Conservation (phyloP, 1,140 invertebrate species). For the Oscheius sp. region DNA sequence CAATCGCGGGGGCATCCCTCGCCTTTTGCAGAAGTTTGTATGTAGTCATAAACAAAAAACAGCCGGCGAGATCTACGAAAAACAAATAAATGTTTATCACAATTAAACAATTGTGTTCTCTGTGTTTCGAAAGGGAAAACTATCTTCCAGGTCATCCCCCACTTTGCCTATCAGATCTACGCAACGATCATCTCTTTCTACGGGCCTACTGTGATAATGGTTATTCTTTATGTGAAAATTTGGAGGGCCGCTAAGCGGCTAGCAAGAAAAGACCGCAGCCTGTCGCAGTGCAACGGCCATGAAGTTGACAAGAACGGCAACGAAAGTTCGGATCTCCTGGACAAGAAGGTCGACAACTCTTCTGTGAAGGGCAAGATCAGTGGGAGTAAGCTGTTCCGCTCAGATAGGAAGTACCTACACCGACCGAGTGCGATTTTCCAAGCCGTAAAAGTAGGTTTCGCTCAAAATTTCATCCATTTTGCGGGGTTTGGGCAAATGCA, state of each 20-base stretch:
- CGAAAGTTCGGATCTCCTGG: not conserved
- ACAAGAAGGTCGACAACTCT: not conserved
- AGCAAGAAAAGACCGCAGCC: constrained; percentile 60
- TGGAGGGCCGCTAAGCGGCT: constrained; percentile 64
- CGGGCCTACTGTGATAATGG: constrained; percentile 65
- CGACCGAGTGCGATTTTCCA: constrained; percentile 47
- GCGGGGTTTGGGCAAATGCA: no score
- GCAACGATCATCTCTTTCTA: constrained; percentile 66
- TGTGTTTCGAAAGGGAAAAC: no score
- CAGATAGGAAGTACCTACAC: constrained; percentile 43
- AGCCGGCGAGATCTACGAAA: no score
- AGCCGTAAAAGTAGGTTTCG: constrained; percentile 48
- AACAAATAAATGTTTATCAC: no score
- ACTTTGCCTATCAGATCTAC: constrained; percentile 61
- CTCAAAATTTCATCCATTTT: constrained; percentile 37
- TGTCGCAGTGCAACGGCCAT: not conserved
- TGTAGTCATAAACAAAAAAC: no score
- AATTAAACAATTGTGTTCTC: no score
- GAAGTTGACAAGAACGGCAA: constrained; percentile 7
- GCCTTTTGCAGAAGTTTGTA: no score
- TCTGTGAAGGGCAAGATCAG: not conserved
- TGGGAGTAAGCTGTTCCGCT: constrained; percentile 32
- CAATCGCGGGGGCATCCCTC: no score
- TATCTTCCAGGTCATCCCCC: constrained; percentile 53
- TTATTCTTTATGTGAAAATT: constrained; percentile 64